Percentiles rank a stretch among this genome's conserved stretches.
Conservation (phyloP, 2,113 vertebrate species). For the Panurus biarmicus region DNA sequence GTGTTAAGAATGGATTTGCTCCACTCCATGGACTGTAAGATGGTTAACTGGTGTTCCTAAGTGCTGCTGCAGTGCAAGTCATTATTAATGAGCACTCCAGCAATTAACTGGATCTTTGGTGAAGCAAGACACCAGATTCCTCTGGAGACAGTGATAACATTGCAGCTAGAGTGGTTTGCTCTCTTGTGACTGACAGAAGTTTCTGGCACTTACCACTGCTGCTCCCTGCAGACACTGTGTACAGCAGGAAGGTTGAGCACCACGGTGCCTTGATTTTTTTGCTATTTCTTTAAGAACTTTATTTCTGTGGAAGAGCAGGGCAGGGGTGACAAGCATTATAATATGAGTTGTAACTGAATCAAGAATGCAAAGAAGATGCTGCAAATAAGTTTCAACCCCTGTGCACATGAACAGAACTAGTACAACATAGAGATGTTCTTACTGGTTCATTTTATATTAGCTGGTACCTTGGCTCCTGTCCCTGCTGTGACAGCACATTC, state of each 20-base stretch:
- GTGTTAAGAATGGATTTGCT: neutral
- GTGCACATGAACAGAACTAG: neutral
- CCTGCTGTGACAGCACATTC: neutral
- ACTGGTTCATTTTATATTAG: neutral
- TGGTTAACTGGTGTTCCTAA: neutral
- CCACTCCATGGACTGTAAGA: neutral
- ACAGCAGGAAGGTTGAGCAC: neutral
- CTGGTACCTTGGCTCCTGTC: neutral
- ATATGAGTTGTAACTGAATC: neutral
- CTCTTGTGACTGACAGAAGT: neutral
- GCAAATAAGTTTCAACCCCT: neutral
- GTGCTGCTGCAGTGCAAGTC: neutral
- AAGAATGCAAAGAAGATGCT: neutral
- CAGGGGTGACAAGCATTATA: neutral
- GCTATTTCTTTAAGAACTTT: slow-evolving; percentile 56
- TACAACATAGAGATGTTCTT: neutral
- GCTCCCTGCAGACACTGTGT: slow-evolving; percentile 26
- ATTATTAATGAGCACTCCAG: neutral
- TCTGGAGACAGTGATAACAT: neutral
- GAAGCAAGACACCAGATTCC: neutral
- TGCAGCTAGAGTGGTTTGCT: neutral
- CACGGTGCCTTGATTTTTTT: neutral
- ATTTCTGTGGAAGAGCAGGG: slow-evolving; percentile 38
- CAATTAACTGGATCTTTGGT: neutral
- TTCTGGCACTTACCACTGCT: slow-evolving; percentile 56